phyloP scores from a whole-genome alignment of 2,888 invertebrate species.

The Anarsia innoxiella region DNA sequence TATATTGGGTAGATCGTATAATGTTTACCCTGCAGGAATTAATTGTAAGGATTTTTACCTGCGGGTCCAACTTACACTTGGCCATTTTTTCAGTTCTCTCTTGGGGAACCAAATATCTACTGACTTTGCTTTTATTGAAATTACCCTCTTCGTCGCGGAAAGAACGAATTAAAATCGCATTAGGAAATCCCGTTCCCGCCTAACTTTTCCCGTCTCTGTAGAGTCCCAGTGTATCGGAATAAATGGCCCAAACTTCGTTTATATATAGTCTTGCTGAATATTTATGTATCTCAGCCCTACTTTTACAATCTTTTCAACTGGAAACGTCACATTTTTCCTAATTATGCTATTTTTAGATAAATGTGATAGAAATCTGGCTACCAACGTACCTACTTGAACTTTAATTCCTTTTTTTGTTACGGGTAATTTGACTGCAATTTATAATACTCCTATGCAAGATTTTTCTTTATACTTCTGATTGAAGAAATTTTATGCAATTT shows the following conservation, averaged over 20 bases:
- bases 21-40: no score
- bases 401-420: no score
- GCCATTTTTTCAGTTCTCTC: no score
- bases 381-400: no score
- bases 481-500: neutral
- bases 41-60: conserved; percentile 14
- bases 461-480: no score
- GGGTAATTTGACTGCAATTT: no score
- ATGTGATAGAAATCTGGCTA: no score
- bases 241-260: conserved; percentile 72
- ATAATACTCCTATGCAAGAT: no score
- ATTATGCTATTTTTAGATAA: neutral
- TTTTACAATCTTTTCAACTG: conserved; percentile 58
- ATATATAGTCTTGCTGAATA: conserved; percentile 70
- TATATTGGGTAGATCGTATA: no score
- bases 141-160: conserved; percentile 63
- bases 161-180: conserved; percentile 74
- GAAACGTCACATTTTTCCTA: conserved; percentile 26
- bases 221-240: conserved; percentile 70
- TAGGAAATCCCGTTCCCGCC: conserved; percentile 70
- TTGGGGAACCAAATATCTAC: conserved; percentile 43
- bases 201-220: conserved; percentile 68
- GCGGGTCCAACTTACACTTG: no score
- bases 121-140: conserved; percentile 65
- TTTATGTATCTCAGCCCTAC: conserved; percentile 61